Base-by-base conservation (phyloP, 2,888 invertebrate genomes). In the Tipula confusa region DNA sequence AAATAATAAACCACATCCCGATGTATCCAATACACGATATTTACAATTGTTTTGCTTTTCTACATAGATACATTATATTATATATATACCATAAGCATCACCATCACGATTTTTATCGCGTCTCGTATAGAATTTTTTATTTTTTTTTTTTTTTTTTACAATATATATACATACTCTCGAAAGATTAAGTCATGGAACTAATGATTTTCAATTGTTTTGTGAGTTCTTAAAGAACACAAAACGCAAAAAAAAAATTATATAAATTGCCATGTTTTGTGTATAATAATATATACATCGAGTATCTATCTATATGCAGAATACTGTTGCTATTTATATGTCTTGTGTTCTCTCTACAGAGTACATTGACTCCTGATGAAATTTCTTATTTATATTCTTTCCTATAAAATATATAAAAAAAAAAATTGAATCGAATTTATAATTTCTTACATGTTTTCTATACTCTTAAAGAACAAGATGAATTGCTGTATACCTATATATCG, bases 101-200 rank as follows among this genome's bases (percentile, higher is more conserved):
- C 64, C 24, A 24, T 64, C 48, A 64, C 24, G 24, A 64, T 64
- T 64, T 64, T 24, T 64, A 64, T 24, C 48, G 48, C 48, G 48
- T 15, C 48, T 48, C 48, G 48, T 48, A 48, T 48, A 48, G 18
- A 15, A 48, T 48, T 48, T n/a, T 48, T 48, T 13, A 48, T 48
- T 2, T 38, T 9, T 48, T 48, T n/a, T 48, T 48, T 13, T 18
- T 48, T 2, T 38, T 9, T 36, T 9, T 36, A 36, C 31, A 9
- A 36, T 36, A 36, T 36, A 36, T 36, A 36, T n/a, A 43, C 24
- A 18, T 64, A 64, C 64, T 64, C 64, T 64, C 24, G 24, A 24
- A 64, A 64, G 64, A 64, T 64, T 64, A 64, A 64, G 64, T 64
- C 64, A 64, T 64, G 64, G 64, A 64, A 64, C 64, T 64, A 64